Base-by-base conservation (phyloP, 1,140 invertebrate genomes). In the Listronotus bonariensis region DNA sequence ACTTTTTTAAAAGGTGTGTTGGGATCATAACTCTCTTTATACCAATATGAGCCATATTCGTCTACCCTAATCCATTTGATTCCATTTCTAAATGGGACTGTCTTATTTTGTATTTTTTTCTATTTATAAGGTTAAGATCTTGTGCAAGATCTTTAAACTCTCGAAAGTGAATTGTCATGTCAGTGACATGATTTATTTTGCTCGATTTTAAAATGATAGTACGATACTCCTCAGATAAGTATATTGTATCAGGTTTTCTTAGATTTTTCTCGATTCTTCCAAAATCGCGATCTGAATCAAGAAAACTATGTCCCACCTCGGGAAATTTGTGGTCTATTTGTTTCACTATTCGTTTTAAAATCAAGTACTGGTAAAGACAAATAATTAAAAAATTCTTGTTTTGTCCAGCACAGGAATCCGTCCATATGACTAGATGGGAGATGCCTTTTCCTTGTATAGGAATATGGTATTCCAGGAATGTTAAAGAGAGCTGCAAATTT, bases 331-430 rank as follows among this genome's bases (percentile, higher is more conserved):
- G 32, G 32, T 55, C 49, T 15, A 62, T 56, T 14, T 6, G 41
- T 12, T 45, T 15, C 5, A 56, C 4, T 4, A 11, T 5, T 36
- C 40, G 52, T 12, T 17, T 31, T 36, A 45, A 41, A 32, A 58
- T 58, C 26, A 58, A 26, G 34, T 66, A 60, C 1, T 26, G 31
- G 17, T 55, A 68, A 36, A 70, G 54, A 43, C 1, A 45, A n/a
- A 67, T 45, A 2, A 62, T 9, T 3, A 7, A 1, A 54, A 45
- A 55, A 62, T 62, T 62, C 53, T 55, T 62, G 15, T 67, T 62
- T 41, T 67, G 65, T 1, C 48, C 58, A 6, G 55, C 43, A 36
- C 63, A 65, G 12, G 63, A 62, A 41, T 67, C 65, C 1, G 49
- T 54, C 48, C 65, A 67, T 3, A 61, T 45, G 12, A 66, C 42